Evolutionary conservation across 1,140 invertebrate species (phyloP).

Genomic region (Drosophila sp.): DNA sequence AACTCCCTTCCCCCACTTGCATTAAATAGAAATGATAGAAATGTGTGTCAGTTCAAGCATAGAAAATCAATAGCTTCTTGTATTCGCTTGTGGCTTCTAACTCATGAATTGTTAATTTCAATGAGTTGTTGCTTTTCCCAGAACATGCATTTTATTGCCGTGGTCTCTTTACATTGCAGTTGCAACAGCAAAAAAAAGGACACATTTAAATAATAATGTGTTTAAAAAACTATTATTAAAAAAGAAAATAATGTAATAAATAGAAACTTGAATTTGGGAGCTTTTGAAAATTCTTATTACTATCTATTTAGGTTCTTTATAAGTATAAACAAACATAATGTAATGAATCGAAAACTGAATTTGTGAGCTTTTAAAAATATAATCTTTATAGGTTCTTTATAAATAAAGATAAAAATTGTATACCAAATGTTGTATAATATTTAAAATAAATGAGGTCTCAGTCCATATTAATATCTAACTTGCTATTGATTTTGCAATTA

Average conservation of each 20-base stretch:
- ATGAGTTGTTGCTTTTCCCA: slow-evolving; percentile 5
- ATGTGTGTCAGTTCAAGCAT: slow-evolving; percentile 26
- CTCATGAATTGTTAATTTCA: slow-evolving; percentile 40
- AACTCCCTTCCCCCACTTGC: background rate
- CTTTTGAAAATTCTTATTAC: no score
- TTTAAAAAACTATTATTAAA: no score
- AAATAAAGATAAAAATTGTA: no score
- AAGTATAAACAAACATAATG: no score
- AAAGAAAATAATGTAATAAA: background rate
- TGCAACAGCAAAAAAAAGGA: background rate
- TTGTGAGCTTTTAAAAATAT: no score
- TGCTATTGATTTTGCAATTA: slow-evolving; percentile 26
- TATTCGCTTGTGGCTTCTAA: slow-evolving; percentile 32
- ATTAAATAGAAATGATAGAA: background rate
- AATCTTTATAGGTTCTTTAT: no score
- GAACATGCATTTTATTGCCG: slow-evolving; percentile 12
- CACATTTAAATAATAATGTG: background rate
- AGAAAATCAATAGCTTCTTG: slow-evolving; percentile 39
- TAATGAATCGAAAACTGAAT: no score
- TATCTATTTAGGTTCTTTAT: no score
- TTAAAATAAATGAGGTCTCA: no score
- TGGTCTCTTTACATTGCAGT: background rate
- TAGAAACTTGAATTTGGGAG: background rate
- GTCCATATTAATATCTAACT: no score
- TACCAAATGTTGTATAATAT: no score